Evolutionary conservation across 2,888 invertebrate species (phyloP), one percentile per base, ranked within the genome.

Genomic region (Gari tellinella): DNA sequence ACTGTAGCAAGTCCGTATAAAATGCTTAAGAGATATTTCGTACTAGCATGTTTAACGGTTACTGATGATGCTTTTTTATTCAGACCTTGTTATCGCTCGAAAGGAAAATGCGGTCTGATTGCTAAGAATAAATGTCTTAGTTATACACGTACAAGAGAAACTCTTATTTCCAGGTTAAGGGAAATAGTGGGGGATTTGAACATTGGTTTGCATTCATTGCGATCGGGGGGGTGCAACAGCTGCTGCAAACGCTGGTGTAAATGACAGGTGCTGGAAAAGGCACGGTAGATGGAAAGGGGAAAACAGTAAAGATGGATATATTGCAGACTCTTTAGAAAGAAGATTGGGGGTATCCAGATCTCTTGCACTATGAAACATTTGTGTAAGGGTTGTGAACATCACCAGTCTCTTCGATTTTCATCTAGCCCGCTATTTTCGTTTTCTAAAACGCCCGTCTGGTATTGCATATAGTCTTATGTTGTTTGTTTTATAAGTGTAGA

Each of bases 111-210:
- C 37, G 64, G 60, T 48, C 49, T 77, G 23, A 63, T 72, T 21
- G 56, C 45, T 17, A 66, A 72, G 51, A 55, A 76, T 31, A 76
- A 73, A 53, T 56, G 60, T n/a, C 37, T 75, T 10, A 72, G 80
- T 56, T 80, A 80, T 31, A 66, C 80, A 19, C 31, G 67, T 25
- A 64, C 70, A 38, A 66, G 68, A 41, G 64, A 70, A 49, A 61
- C 46, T 52, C 43, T 70, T 15, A 37, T 72, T 17, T 19, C 40
- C 8, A 57, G 72, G 38, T 65, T 76, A 21, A 48, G 48, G 19
- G 40, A 45, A 43, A 46, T 67, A 5, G 43, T 41, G 19, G 40
- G 45, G n/a, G 52, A 68, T 68, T 53, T 62, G 31, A 68, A 72
- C 43, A n/a, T n/a, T n/a, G n/a, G n/a, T n/a, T n/a, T n/a, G n/a